Evolutionary conservation across 2,113 vertebrate genomes (phyloP).

Genomic region (Mormyrus lacerda): DNA sequence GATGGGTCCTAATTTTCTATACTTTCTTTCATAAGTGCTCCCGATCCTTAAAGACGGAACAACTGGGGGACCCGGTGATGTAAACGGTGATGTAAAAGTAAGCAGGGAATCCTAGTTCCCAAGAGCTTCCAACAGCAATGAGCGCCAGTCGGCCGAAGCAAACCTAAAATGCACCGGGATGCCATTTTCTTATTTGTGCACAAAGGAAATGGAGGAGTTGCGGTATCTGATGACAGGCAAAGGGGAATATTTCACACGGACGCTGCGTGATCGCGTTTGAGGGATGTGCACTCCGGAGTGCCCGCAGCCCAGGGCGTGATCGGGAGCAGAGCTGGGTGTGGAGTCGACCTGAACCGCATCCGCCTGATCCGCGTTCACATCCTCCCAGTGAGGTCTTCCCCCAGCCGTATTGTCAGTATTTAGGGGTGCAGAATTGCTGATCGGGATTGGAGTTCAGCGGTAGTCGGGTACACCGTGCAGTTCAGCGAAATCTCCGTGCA

Average conservation of each 20-base stretch:
- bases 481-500: not conserved
- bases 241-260: not conserved
- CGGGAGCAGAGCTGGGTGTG: not conserved
- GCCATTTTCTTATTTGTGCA: constrained; percentile 24
- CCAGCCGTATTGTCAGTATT: not conserved
- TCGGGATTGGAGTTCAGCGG: not conserved
- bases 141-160: not conserved
- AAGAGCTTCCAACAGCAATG: constrained; percentile 11
- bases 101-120: constrained; percentile 47
- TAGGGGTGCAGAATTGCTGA: not conserved
- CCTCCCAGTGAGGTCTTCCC: not conserved
- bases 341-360: not conserved
- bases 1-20: not conserved
- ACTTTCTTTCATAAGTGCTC: constrained; percentile 1
- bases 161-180: not conserved
- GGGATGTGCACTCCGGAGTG: not conserved
- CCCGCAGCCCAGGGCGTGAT: not conserved
- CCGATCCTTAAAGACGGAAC: constrained; percentile 11
- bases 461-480: not conserved
- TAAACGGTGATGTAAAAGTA: constrained; percentile 53
- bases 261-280: not conserved
- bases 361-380: not conserved
- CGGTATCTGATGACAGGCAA: not conserved
- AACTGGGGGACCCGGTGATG: constrained; percentile 44
- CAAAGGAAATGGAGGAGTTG: not conserved